Evolutionary conservation across 2,113 vertebrate genomes (phyloP).

Genomic region (Cryptotis parvus): DNA sequence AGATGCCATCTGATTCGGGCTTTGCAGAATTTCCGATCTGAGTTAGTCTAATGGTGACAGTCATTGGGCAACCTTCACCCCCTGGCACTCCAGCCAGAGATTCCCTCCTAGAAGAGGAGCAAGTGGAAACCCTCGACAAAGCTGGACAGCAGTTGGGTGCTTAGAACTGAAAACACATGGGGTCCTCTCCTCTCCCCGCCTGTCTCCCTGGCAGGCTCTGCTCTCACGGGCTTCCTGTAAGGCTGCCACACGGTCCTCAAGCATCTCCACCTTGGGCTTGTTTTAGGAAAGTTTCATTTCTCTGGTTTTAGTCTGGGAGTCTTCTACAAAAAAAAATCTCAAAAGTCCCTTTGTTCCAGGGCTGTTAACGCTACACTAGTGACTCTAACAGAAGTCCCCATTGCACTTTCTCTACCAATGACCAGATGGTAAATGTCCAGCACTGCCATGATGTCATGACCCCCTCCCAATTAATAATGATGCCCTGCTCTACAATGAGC

Average conservation of each 20-base stretch:
- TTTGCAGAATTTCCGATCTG: not conserved
- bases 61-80: not conserved
- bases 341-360: not conserved
- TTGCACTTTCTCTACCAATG: too few relatives aligned
- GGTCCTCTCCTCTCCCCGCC: slow-evolving; percentile 21
- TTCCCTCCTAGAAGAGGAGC: slow-evolving; percentile 8
- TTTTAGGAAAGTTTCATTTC: not conserved
- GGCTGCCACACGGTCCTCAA: not conserved
- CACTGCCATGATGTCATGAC: not conserved
- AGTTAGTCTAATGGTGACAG: too few relatives aligned
- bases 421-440: too few relatives aligned
- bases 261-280: not conserved
- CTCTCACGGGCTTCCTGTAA: not conserved
- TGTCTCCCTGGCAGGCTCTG: not conserved
- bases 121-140: slow-evolving; percentile 59
- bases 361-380: not conserved
- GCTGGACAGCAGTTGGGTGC: slow-evolving; percentile 71
- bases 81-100: slow-evolving; percentile 55
- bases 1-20: not conserved
- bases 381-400: too few relatives aligned
- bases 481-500: not conserved
- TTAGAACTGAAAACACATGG: slow-evolving; percentile 70
- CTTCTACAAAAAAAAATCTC: not conserved
- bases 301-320: slow-evolving; percentile 21
- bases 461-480: not conserved